Evolutionary conservation across 1,140 invertebrate genomes (phyloP).

Genomic region (Spodoptera frugiperda): DNA sequence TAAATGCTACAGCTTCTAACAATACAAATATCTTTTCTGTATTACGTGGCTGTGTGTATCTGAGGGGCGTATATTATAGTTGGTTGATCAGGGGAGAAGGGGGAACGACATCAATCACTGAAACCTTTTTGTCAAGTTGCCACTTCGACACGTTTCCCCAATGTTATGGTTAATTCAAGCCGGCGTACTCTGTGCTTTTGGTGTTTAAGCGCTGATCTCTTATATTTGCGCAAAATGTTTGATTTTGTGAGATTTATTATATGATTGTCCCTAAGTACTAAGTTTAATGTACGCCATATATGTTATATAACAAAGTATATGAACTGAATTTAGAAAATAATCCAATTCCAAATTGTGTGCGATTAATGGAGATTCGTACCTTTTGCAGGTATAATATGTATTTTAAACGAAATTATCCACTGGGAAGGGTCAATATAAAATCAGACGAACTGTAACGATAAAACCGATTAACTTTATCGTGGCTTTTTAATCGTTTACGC

Average conservation of each 20-base stretch:
- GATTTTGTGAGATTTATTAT: background rate
- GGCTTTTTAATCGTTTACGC: constrained; percentile 31
- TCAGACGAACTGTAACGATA: constrained; percentile 14
- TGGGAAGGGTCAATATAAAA: constrained; percentile 14
- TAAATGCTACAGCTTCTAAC: constrained; percentile 1
- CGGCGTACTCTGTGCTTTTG: constrained; percentile 29
- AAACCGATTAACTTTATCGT: constrained; percentile 32
- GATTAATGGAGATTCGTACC: background rate
- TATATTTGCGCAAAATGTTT: constrained; percentile 16
- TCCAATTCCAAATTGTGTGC: no score
- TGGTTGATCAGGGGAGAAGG: constrained; percentile 29
- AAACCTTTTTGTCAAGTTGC: constrained; percentile 61
- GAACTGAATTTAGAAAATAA: no score
- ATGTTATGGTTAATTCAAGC: constrained; percentile 62
- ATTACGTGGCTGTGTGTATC: background rate
- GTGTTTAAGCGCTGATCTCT: constrained; percentile 11
- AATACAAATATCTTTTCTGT: constrained; percentile 23
- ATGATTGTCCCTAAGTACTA: no score
- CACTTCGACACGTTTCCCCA: constrained; percentile 60
- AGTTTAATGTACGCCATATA: no score
- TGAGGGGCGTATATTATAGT: constrained; percentile 28
- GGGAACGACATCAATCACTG: constrained; percentile 60
- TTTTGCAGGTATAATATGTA: background rate
- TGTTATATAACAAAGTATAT: no score
- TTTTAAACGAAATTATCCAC: background rate